These are phyloP conservation scores for Tetropium fuscum DNA, from an alignment of 2,888 invertebrate species.

Conservation along the genomic window DNA sequence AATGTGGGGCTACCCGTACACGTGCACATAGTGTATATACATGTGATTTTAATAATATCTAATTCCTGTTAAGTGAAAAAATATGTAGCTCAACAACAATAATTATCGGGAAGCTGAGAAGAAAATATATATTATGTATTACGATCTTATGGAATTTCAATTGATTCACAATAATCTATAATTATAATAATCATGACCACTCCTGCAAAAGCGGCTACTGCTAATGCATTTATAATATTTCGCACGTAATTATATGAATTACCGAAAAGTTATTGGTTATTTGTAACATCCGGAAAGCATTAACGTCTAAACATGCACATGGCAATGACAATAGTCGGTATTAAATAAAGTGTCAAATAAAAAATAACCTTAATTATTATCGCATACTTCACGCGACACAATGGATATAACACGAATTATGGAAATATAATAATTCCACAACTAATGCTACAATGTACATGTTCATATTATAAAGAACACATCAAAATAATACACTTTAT, in stretches of 20 bases:
- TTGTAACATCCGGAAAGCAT: conserved; percentile 40
- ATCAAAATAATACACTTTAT: too few relatives aligned
- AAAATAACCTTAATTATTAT: conserved; percentile 30
- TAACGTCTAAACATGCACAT: conserved; percentile 26
- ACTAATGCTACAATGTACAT: conserved; percentile 11
- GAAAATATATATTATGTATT: too few relatives aligned
- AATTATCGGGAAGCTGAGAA: too few relatives aligned
- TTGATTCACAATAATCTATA: too few relatives aligned
- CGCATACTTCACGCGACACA: conserved; percentile 23
- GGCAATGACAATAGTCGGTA: conserved; percentile 37
- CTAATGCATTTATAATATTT: conserved; percentile 49
- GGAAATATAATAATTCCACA: conserved; percentile 21
- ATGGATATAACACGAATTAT: conserved; percentile 25
- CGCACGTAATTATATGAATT: conserved; percentile 42
- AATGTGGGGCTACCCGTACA: too few relatives aligned
- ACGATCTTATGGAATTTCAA: too few relatives aligned
- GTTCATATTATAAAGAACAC: conserved; percentile 11
- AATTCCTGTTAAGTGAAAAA: too few relatives aligned
- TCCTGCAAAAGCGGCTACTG: too few relatives aligned
- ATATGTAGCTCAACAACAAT: too few relatives aligned
- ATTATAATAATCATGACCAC: too few relatives aligned
- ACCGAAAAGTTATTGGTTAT: conserved; percentile 38
- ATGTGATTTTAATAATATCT: too few relatives aligned
- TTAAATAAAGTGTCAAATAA: conserved; percentile 28
- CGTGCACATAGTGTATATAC: too few relatives aligned